Conservation (phyloP, 1,140 invertebrate species). For the Nephila pilipes region DNA sequence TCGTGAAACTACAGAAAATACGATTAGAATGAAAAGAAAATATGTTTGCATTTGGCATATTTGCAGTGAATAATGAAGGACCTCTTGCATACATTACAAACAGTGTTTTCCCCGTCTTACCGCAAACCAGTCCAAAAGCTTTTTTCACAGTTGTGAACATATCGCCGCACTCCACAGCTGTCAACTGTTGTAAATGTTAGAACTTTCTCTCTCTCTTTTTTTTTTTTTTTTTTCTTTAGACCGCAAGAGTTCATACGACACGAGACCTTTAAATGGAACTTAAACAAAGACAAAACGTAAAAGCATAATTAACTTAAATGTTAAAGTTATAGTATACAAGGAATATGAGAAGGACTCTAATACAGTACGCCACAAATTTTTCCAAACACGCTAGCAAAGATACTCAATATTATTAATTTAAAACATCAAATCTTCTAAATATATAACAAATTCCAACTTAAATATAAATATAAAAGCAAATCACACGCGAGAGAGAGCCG, state of each 20-base stretch:
- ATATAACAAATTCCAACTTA: too few species aligned
- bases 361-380: background rate
- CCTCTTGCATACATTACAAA: background rate
- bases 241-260: background rate
- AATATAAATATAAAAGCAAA: too few species aligned
- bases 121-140: constrained; percentile 2
- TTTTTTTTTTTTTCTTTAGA: background rate
- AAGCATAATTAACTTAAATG: too few species aligned
- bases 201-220: too few species aligned
- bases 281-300: background rate
- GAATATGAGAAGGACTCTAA: background rate
- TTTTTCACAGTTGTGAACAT: constrained; percentile 9
- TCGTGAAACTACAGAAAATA: too few species aligned
- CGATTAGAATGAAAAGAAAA: background rate
- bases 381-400: background rate
- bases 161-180: background rate
- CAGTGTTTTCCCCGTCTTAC: too few species aligned
- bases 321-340: background rate
- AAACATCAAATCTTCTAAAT: background rate
- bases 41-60: too few species aligned
- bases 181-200: background rate
- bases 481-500: too few species aligned
- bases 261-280: background rate
- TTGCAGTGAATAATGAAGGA: background rate
- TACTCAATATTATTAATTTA: background rate